Percentiles rank a stretch among this genome's conserved stretches.
phyloP scores from a whole-genome alignment of 2,888 invertebrate species.

The Drosophila rubida region DNA sequence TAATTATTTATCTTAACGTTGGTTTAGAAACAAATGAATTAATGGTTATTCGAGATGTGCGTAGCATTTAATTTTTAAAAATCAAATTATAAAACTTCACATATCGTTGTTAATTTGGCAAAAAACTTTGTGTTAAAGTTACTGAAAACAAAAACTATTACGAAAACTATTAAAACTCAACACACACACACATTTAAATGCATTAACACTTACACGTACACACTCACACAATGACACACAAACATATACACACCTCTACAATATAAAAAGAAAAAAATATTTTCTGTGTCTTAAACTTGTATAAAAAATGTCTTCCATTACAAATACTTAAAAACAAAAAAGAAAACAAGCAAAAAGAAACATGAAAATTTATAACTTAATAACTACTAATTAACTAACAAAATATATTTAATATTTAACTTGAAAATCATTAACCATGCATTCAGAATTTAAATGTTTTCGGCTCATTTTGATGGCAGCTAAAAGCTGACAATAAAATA shows the following conservation, averaged over 20 bases:
- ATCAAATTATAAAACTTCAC: conserved; percentile 38
- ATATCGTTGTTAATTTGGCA: conserved; percentile 53
- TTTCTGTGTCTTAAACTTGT: conserved; percentile 86
- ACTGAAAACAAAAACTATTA: conserved; percentile 34
- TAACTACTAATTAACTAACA: conserved; percentile 64
- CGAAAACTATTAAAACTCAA: conserved; percentile 38
- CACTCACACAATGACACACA: conserved; percentile 40
- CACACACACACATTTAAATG: conserved; percentile 37
- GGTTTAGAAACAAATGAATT: conserved; percentile 5
- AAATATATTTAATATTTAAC: conserved; percentile 58
- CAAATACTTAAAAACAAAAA: conserved; percentile 78
- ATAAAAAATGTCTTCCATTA: conserved; percentile 85
- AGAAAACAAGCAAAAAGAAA: conserved; percentile 43
- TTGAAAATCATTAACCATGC: conserved; percentile 57
- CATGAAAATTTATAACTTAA: conserved; percentile 59
- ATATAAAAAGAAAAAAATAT: conserved; percentile 81
- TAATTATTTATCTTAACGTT: conserved; percentile 12
- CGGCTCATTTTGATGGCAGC: conserved; percentile 49
- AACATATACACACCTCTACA: conserved; percentile 46
- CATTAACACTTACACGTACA: conserved; percentile 28
- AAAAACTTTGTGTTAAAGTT: conserved; percentile 39
- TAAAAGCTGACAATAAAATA: conserved; percentile 53
- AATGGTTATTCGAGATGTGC: conserved; percentile 40
- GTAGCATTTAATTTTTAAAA: conserved; percentile 32
- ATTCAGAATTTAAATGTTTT: conserved; percentile 62